A percentile compares a stretch with the other conserved stretches of the same genome.
Evolutionary conservation across 2,113 vertebrate genomes (phyloP).

Genomic region (Todiramphus saurophagus): DNA sequence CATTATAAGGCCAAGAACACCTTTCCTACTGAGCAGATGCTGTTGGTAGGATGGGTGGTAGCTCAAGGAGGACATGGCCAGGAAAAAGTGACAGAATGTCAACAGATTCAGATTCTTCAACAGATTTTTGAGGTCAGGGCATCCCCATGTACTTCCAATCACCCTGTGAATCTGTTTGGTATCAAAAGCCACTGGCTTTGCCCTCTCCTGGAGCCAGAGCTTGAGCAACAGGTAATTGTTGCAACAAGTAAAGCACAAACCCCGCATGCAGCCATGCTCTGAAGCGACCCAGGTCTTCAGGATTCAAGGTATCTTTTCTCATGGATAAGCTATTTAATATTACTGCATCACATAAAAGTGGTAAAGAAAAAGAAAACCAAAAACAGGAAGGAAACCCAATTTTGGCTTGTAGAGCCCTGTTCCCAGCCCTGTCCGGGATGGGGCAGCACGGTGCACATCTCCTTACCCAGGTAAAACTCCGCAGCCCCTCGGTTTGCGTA

Average conservation of each 20-base stretch:
- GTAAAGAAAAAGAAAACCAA: neutral
- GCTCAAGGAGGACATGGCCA: neutral
- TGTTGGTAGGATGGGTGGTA: neutral
- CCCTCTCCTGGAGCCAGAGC: neutral
- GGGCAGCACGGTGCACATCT: fast-evolving
- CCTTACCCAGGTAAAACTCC: constrained; percentile 85
- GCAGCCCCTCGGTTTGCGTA: constrained; percentile 89
- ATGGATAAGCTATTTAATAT: fast-evolving
- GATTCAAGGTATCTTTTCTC: neutral
- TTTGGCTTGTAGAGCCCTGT: fast-evolving
- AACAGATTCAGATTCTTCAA: too few relatives aligned
- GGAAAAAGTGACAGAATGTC: neutral
- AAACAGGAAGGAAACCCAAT: fast-evolving
- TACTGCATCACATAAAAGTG: neutral
- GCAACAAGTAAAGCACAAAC: neutral
- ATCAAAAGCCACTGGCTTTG: neutral
- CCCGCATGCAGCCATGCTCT: fast-evolving
- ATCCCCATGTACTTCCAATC: neutral
- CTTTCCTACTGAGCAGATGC: neutral
- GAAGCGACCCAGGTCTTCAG: fast-evolving
- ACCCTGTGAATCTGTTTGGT: neutral
- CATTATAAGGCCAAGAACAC: neutral
- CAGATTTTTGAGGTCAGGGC: neutral
- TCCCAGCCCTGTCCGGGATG: fast-evolving
- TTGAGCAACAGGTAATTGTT: neutral